Evolutionary conservation across 2,113 vertebrate genomes (phyloP).

Genomic region (Microcebus lehilahytsara): DNA sequence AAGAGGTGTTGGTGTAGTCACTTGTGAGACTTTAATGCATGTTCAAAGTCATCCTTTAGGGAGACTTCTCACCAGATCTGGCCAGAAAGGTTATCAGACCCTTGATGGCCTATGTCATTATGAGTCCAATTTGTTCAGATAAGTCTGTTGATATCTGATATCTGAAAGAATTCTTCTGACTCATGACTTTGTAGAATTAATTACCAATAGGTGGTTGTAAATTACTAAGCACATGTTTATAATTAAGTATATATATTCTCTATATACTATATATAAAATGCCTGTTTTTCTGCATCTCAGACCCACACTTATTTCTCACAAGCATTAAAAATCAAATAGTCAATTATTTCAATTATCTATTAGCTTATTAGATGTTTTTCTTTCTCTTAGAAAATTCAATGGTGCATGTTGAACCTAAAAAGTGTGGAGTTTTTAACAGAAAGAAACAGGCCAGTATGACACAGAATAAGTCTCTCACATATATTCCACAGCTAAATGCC

Average conservation of each 20-base stretch:
- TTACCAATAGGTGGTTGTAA: neutral
- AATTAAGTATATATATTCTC: neutral
- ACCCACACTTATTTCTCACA: neutral
- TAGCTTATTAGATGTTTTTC: neutral
- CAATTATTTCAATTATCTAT: neutral
- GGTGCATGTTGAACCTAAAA: neutral
- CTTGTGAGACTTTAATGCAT: neutral
- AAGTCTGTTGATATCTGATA: neutral
- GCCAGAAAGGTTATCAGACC: neutral
- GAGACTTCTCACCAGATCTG: neutral
- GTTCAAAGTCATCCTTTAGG: neutral
- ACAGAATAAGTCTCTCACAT: neutral
- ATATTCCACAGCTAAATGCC: neutral
- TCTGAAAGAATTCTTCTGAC: neutral
- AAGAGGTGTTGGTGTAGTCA: neutral
- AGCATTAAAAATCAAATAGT: neutral
- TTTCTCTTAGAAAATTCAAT: neutral
- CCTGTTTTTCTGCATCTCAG: neutral
- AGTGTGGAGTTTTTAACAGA: neutral
- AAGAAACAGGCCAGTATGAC: neutral
- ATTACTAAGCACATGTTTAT: neutral
- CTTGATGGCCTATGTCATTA: neutral
- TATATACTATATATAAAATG: neutral
- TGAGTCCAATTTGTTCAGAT: neutral
- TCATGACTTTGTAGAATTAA: neutral